Evolutionary conservation across 2,113 vertebrate genomes (phyloP), one percentile per base, ranked within the genome.

Genomic region (Heterotis niloticus): DNA sequence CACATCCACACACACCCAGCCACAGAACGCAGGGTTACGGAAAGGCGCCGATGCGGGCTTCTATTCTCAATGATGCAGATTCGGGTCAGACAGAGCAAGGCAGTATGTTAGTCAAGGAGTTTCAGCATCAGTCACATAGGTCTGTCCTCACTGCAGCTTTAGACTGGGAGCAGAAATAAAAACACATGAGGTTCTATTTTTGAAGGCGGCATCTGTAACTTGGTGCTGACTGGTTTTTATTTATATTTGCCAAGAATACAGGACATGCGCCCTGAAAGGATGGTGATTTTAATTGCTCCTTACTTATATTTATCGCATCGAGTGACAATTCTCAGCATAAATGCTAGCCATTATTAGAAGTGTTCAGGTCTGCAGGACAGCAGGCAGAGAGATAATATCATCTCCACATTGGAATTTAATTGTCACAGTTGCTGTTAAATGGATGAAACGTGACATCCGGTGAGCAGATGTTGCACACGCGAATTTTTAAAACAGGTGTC

Each of bases 331-430:
- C 44, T 52, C n/a, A 34, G 54, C 5, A 54, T 51, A 72, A 54
- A 11, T 72, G 34, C 0, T 72, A 52, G 17, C 51, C 69, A 54
- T 14, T 5, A 10, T 54, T 62, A 16, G 2, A 62, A 62, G 12
- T 3, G 13, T 20, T 62, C 18, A 13, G n/a, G 29, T 72, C 44
- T 51, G 20, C 11, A 71, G 51, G 54, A 72, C 23, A 72, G n/a
- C 69, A 52, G 44, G 12, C n/a, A 13, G 10, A 52, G 51, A 51
- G 52, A 71, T 13, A 24, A 17, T 10, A 13, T 72, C 7, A 44
- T 44, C 34, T 44, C 3, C n/a, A 52, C 13, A 72, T 72, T 71
- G 44, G 7, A 72, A 72, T 72, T 72, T 72, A 51, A 72, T 54
- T 72, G 18, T 10, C 0, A 44, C 34, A 44, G 34, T 44, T 44